Evolutionary conservation across 2,888 invertebrate species (phyloP), one percentile per base, ranked within the genome.

Genomic region (Sialis fuliginosa): DNA sequence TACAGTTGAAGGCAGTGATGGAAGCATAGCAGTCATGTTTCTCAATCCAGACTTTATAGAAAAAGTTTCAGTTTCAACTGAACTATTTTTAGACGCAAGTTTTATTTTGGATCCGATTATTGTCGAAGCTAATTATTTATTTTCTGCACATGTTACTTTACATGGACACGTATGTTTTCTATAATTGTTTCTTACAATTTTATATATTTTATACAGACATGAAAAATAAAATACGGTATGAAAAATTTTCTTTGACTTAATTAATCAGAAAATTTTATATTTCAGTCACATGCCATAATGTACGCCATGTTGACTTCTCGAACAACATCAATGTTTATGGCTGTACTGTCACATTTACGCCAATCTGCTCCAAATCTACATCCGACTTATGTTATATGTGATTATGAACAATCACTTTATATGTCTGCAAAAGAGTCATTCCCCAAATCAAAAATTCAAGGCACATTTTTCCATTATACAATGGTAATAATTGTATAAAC

Each of bases 41-140:
- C 12, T 22, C 39, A 47, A 47, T 42, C 47, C 47, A 31, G 47
- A 47, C 37, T 47, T 47, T 34, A 47, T 47, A 37, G 47, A 47
- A 9, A 47, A 47, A 37, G 30, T 47, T 31, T 42, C 42, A 30
- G 10, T 39, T 9, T 32, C 47, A n/a, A 47, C 47, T n/a, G 30
- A 47, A 30, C 34, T 47, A 6, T 35, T 42, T 35, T 8, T 47
- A 22, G 47, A 47, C 35, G 42, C 42, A 12, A 47, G 42, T 47
- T 47, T 33, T 30, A 47, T 47, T n/a, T 39, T 47, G 42, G 47
- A 47, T 39, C 42, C 47, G 30, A 22, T 12, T 47, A 22, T 47
- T 30, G 34, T 34, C 1, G 47, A 47, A 12, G 47, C 35, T 6
- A 40, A 31, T 32, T 47, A 47, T 33, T 42, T 47, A 6, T 47